Evolutionary conservation across 2,888 invertebrate species (phyloP), one percentile per base, ranked within the genome.

Genomic region (Ametastegia equiseti): DNA sequence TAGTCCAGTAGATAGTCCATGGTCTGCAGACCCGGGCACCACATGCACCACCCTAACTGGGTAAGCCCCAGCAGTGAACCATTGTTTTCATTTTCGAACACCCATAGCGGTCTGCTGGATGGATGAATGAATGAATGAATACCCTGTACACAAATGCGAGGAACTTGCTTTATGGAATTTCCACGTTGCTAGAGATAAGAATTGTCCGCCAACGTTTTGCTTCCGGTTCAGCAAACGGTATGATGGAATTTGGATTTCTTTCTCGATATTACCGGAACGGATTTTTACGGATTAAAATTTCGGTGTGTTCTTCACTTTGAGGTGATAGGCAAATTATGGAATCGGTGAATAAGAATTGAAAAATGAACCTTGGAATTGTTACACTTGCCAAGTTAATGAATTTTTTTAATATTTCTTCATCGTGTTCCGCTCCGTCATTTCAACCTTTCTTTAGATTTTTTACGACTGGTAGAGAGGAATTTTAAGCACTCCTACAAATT

Each of bases 1-100:
- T 67, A 36, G 65, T n/a, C n/a, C n/a, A n/a, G 65, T n/a, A 65
- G 15, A 19, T n/a, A 7, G 36, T 11, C 11, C 15, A 9, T 6
- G 30, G 30, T 15, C 47, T 47, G 33, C 15, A 71, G 71, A 47
- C 69, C 19, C 42, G n/a, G n/a, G 39, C 69, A 23, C 69, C 47
- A 71, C 45, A 45, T 27, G 45, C 71, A 71, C 63, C 63, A 63
- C 71, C 71, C 71, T 36, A 27, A 47, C 45, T 47, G 71, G 71
- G 45, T 71, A 71, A 71, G 42, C 30, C 45, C 45, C 45, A 47
- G 27, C 27, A n/a, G n/a, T n/a, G 30, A 45, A 13, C 71, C 71
- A 71, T 71, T 71, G 71, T 71, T 71, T 71, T 71, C 71, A n/a
- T 71, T 13, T 47, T 47, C 47, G 15, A 71, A 13, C 47, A 71